Percentiles rank a stretch among this genome's conserved stretches.
Conservation (phyloP, 2,797 vertebrate species). For the Tenualosa ilisha region DNA sequence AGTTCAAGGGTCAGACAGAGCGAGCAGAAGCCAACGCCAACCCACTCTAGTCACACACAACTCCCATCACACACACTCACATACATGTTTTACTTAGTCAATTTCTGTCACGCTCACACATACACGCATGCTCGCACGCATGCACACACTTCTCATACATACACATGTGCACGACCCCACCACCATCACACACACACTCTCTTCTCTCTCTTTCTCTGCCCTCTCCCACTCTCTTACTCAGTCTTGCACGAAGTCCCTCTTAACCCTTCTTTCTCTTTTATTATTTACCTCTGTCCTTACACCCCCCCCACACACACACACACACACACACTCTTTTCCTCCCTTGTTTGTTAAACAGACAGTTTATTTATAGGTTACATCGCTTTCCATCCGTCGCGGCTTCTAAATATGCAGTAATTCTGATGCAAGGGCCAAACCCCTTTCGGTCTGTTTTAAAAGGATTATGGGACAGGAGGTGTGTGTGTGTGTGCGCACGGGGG, state of each 20-base stretch:
- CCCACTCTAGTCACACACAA: background rate
- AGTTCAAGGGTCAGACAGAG: conserved; percentile 64
- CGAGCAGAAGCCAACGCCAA: background rate
- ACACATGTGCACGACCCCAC: background rate
- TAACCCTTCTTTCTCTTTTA: background rate
- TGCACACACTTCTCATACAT: background rate
- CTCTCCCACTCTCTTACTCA: background rate
- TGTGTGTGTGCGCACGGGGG: background rate
- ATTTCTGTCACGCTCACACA: background rate
- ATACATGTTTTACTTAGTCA: background rate
- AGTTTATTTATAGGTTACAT: background rate
- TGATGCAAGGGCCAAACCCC: background rate
- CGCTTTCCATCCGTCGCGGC: background rate
- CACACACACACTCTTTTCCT: background rate
- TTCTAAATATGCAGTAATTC: background rate
- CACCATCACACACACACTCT: background rate
- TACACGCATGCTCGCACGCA: background rate
- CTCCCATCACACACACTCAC: background rate
- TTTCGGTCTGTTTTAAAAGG: background rate
- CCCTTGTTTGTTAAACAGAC: background rate
- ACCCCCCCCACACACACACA: background rate
- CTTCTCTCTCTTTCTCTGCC: background rate
- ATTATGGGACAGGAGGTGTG: background rate
- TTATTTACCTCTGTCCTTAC: background rate
- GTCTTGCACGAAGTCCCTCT: background rate